These are phyloP conservation scores for Gymnothorax javanicus DNA, from an alignment of 2,797 vertebrate genomes.

Conservation along the genomic window DNA sequence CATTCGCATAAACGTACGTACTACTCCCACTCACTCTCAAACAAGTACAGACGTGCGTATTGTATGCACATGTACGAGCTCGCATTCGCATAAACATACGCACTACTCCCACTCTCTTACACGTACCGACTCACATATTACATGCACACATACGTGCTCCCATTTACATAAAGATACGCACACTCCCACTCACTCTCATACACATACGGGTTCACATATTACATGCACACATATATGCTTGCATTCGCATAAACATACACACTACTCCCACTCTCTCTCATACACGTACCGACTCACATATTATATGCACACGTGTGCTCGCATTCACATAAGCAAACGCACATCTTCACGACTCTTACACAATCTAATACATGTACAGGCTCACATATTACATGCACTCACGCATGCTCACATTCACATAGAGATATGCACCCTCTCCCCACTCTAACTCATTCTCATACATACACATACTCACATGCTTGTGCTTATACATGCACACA, in stretches of 20 bases:
- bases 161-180: slow-evolving; percentile 9
- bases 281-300: slow-evolving; percentile 43
- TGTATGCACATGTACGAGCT: no score
- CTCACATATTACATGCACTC: slow-evolving; percentile 10
- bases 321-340: neutral
- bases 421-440: slow-evolving; percentile 25
- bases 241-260: slow-evolving; percentile 27
- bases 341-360: neutral
- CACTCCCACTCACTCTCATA: slow-evolving; percentile 44
- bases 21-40: no score
- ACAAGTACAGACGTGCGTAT: no score
- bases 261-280: slow-evolving; percentile 48
- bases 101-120: no score
- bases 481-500: no score
- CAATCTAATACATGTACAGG: no score
- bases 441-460: no score
- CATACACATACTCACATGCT: no score
- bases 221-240: slow-evolving; percentile 39
- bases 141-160: neutral
- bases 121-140: neutral
- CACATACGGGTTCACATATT: slow-evolving; percentile 46
- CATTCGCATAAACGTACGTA: slow-evolving; percentile 42
- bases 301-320: slow-evolving; percentile 20
- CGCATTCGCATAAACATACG: no score
- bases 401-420: slow-evolving; percentile 38